Conservation (phyloP, 2,113 vertebrate genomes). For the Campylomormyrus numenius region DNA sequence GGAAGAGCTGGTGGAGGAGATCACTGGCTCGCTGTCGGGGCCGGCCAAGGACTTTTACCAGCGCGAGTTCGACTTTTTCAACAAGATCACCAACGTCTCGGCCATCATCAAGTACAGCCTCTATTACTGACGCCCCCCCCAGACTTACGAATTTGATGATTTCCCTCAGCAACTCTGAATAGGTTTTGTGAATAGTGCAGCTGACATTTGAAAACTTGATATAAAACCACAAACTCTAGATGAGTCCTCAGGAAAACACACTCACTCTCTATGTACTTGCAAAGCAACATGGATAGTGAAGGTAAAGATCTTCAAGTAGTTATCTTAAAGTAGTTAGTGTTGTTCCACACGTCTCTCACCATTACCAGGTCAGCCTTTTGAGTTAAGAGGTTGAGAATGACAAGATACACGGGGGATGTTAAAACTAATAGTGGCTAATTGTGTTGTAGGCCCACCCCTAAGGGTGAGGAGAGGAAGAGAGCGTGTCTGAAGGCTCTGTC, state of each 20-base stretch:
- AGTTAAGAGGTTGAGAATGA: neutral
- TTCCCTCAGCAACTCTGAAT: neutral
- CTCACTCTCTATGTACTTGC: neutral
- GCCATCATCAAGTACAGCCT: constrained; percentile 83
- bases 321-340: neutral
- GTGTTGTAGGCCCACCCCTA: constrained; percentile 78
- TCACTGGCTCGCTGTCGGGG: constrained; percentile 82
- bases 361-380: neutral
- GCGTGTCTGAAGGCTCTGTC: constrained; percentile 83
- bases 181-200: neutral
- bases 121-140: neutral
- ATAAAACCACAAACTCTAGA: neutral
- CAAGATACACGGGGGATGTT: no score
- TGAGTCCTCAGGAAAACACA: neutral
- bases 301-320: neutral
- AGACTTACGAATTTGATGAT: neutral
- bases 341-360: no score
- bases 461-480: constrained; percentile 89
- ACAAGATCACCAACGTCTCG: constrained; percentile 92
- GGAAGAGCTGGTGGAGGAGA: constrained; percentile 88
- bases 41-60: constrained; percentile 95
- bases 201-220: neutral
- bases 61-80: constrained; percentile 95
- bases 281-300: neutral
- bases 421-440: neutral